Conservation (phyloP, 1,140 invertebrate genomes). For the Venturia canescens region DNA sequence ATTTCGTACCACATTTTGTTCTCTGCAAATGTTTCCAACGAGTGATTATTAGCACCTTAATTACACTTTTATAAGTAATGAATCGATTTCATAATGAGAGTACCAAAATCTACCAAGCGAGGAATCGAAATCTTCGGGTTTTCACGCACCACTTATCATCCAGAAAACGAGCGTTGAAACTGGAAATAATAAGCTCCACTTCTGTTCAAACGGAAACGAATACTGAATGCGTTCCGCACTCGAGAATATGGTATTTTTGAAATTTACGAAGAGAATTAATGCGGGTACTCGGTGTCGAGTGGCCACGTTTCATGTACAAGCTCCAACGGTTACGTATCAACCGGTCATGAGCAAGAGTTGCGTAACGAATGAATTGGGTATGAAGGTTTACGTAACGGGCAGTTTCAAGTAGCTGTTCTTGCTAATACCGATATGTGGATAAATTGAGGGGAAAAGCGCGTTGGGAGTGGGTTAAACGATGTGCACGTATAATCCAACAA, state of each 20-base stretch:
- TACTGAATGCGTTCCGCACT: background rate
- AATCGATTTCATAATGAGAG: too few species aligned
- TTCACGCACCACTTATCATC: too few species aligned
- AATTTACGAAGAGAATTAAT: background rate
- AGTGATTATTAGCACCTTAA: too few species aligned
- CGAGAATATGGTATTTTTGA: background rate
- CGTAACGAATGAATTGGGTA: slow-evolving; percentile 63
- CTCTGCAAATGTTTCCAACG: too few species aligned
- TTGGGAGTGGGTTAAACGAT: background rate
- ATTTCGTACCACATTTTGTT: too few species aligned
- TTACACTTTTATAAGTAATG: too few species aligned
- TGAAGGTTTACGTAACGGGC: slow-evolving; percentile 53
- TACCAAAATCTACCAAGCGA: too few species aligned
- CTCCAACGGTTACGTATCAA: background rate
- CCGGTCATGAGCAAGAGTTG: slow-evolving; percentile 48
- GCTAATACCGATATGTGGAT: background rate
- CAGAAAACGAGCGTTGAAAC: too few species aligned
- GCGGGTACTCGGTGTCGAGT: background rate
- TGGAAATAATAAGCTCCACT: too few species aligned
- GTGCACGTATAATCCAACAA: background rate
- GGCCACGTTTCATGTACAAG: background rate
- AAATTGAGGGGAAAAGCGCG: background rate
- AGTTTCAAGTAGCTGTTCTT: slow-evolving; percentile 15
- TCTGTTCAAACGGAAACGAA: background rate
- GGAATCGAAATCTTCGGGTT: too few species aligned